A percentile compares a stretch with the other conserved stretches of the same genome.
phyloP scores from a whole-genome alignment of 2,888 invertebrate genomes.

The Selenia dentaria region DNA sequence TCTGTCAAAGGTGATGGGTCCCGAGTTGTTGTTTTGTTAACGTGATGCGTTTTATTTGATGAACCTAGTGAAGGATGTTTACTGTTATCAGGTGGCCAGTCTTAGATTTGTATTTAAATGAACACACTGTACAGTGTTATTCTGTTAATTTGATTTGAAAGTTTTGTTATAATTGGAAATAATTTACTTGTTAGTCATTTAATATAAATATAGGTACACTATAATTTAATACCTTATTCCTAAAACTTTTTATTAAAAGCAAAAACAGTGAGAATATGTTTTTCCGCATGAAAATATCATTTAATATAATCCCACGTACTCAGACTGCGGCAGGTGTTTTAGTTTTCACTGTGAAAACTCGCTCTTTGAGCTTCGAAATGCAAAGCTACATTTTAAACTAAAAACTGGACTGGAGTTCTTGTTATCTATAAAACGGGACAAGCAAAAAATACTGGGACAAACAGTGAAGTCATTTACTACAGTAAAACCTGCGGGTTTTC shows the following conservation, averaged over 20 bases:
- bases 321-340: slow-evolving; percentile 5
- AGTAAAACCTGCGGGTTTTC: slow-evolving; percentile 42
- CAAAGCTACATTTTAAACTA: slow-evolving; percentile 16
- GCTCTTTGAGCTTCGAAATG: slow-evolving; percentile 25
- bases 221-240: no score
- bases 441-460: slow-evolving; percentile 44
- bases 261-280: no score
- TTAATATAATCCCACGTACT: slow-evolving; percentile 8
- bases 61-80: no score
- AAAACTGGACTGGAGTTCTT: slow-evolving; percentile 26
- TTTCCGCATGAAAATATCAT: background rate
- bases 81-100: no score
- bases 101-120: no score
- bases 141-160: no score
- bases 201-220: no score
- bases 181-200: no score
- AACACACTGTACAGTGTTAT: no score
- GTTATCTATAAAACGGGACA: slow-evolving; percentile 25
- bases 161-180: no score
- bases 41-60: background rate
- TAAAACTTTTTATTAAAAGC: no score
- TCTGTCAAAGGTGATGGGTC: slow-evolving; percentile 8
- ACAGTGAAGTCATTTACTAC: slow-evolving; percentile 61
- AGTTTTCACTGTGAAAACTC: slow-evolving; percentile 19
- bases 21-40: slow-evolving; percentile 2